Percentiles rank a stretch among this genome's conserved stretches.
These are phyloP conservation scores for Papilio xuthus DNA, from an alignment of 1,140 invertebrate genomes.

Conservation along the genomic window DNA sequence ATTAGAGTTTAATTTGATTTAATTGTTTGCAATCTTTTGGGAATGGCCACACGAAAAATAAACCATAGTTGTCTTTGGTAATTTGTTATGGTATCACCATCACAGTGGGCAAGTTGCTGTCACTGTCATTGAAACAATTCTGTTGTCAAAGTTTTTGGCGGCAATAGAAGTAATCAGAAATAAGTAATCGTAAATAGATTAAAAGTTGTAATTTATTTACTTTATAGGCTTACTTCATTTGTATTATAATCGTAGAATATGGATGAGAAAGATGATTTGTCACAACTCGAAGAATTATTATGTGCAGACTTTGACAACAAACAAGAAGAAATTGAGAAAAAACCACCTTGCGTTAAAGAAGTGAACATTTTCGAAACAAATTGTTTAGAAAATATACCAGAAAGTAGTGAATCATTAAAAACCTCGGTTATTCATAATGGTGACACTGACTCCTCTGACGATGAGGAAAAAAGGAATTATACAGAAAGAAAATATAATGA, in stretches of 20 bases:
- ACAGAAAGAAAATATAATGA: slow-evolving; percentile 86
- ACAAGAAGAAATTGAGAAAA: slow-evolving; percentile 41
- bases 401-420: slow-evolving; percentile 43
- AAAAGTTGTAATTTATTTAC: not conserved
- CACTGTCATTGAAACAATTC: not conserved
- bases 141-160: slow-evolving; percentile 15
- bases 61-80: too few relatives aligned
- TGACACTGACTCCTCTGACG: slow-evolving; percentile 89
- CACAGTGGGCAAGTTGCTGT: not conserved
- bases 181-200: not conserved
- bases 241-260: slow-evolving; percentile 45
- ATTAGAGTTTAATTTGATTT: too few relatives aligned
- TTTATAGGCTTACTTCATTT: not conserved
- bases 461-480: slow-evolving; percentile 89
- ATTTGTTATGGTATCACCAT: too few relatives aligned
- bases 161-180: not conserved
- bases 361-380: slow-evolving; percentile 65
- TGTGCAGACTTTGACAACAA: slow-evolving; percentile 66
- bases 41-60: too few relatives aligned
- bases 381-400: slow-evolving; percentile 41
- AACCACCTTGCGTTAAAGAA: slow-evolving; percentile 48
- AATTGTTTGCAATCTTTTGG: too few relatives aligned
- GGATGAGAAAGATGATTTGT: slow-evolving; percentile 72
- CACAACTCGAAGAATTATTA: slow-evolving; percentile 74
- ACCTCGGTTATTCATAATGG: slow-evolving; percentile 82